Evolutionary conservation across 1,140 invertebrate species (phyloP).

Genomic region (Tetraneura akinire): DNA sequence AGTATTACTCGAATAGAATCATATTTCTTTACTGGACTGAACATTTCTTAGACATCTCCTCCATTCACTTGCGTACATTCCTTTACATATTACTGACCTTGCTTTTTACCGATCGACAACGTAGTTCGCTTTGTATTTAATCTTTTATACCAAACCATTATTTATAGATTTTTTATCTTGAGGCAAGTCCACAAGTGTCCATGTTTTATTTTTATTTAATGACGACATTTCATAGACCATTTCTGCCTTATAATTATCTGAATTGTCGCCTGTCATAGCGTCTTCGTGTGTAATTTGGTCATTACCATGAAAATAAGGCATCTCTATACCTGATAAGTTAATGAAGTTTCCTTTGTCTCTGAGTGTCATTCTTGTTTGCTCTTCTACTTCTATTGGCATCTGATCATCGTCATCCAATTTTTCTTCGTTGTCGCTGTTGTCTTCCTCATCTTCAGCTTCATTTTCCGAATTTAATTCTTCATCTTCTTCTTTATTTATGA

Average conservation of each 20-base stretch:
- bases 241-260: slow-evolving; percentile 56
- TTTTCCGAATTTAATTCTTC: background rate
- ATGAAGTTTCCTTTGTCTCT: background rate
- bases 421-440: background rate
- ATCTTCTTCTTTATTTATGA: background rate
- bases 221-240: slow-evolving; percentile 58
- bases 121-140: slow-evolving; percentile 56
- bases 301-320: background rate
- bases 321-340: background rate
- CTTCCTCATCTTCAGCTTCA: background rate
- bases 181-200: slow-evolving; percentile 57
- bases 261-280: background rate
- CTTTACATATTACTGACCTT: slow-evolving; percentile 60
- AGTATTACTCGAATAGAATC: slow-evolving; percentile 58
- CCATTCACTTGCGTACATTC: slow-evolving; percentile 59
- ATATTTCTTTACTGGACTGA: slow-evolving; percentile 57
- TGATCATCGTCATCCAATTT: background rate
- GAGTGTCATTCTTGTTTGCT: background rate
- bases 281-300: slow-evolving; percentile 12
- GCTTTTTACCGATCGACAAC: slow-evolving; percentile 58
- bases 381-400: background rate
- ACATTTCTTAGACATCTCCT: slow-evolving; percentile 58
- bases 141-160: slow-evolving; percentile 58
- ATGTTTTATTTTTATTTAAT: slow-evolving; percentile 58
- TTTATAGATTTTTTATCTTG: slow-evolving; percentile 54